Evolutionary conservation across 1,140 invertebrate species (phyloP), one percentile per base, ranked within the genome.

Genomic region (Papilio polyxenes): DNA sequence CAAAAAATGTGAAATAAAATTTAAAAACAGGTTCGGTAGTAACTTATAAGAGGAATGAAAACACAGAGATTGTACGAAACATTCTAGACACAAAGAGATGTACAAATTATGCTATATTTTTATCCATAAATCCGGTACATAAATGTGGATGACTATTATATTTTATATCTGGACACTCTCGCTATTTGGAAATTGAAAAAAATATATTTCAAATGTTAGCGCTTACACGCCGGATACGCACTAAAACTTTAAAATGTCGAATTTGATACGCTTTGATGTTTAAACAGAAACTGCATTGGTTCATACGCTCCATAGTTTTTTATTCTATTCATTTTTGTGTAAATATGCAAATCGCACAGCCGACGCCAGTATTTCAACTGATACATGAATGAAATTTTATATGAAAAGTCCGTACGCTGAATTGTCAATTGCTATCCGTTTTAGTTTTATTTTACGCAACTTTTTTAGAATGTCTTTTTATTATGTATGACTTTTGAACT

Each of bases 341-440:
- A 65, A 65, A 82, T 75, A 49, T 75, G 23, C 77, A 49, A 69
- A 78, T 81, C 82, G 83, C 81, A 79, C 82, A 59, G 3, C 75
- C 74, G 53, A 49, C 74, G 81, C 51, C 81, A 78, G 82, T 82
- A 81, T 81, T 69, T 82, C 82, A 84, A 82, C 79, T 85, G 83
- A 82, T 81, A 81, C 82, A 80, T 83, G 82, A 83, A 86, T 86
- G 85, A 82, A 86, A 83, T 77, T 85, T 86, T 85, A 83, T 85
- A 85, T 85, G 84, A 31, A 77, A 77, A 23, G 49, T 77, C 10
- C 23, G 75, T 15, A 37, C 75, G 44, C 75, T 53, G 48, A 77
- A 51, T 77, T 77, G 75, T 77, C 75, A 77, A 77, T 53, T 77
- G 75, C 75, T 51, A 31, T 56, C 49, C 20, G 49, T 77, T 77